Percentiles rank a stretch among this genome's conserved stretches.
Conservation (phyloP, 2,797 vertebrate species). For the Schizopygopsis malacanthus region DNA sequence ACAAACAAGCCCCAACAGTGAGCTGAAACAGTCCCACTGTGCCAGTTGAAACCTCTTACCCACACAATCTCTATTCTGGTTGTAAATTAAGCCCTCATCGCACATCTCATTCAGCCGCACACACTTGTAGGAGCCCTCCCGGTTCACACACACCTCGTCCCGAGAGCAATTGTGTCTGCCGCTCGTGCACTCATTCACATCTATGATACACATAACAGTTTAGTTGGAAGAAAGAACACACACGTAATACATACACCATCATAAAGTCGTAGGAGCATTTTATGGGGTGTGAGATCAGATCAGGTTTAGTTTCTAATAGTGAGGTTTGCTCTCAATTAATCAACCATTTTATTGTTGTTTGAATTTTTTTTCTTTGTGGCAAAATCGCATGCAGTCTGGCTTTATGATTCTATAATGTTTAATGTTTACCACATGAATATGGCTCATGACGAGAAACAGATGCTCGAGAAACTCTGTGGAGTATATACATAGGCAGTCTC, state of each 20-base stretch:
- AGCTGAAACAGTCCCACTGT: constrained; percentile 29
- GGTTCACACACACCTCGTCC: constrained; percentile 79
- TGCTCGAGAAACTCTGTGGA: constrained; percentile 30
- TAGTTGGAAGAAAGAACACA: constrained; percentile 9
- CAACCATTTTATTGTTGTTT: constrained; percentile 26
- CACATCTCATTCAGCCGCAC: constrained; percentile 77
- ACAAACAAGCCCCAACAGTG: constrained; percentile 30
- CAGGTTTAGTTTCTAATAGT: constrained; percentile 8
- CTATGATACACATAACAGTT: constrained; percentile 65
- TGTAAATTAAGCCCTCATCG: constrained; percentile 79
- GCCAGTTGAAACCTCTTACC: constrained; percentile 73
- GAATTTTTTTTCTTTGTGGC: neutral
- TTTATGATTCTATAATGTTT: constrained; percentile 48
- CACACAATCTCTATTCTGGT: constrained; percentile 77
- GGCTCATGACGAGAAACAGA: constrained; percentile 52
- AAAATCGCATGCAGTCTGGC: constrained; percentile 8
- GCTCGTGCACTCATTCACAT: constrained; percentile 79
- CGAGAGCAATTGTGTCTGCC: constrained; percentile 75
- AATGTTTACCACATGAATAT: constrained; percentile 48
- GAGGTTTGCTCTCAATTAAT: constrained; percentile 40
- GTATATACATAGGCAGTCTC: neutral
- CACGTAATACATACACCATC: constrained; percentile 3
- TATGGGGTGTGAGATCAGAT: constrained; percentile 20
- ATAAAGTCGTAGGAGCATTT: constrained; percentile 18
- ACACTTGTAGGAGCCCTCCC: constrained; percentile 81